These are phyloP conservation scores for Psammodynastes pulverulentus DNA, from an alignment of 2,113 vertebrate genomes.

Conservation along the genomic window DNA sequence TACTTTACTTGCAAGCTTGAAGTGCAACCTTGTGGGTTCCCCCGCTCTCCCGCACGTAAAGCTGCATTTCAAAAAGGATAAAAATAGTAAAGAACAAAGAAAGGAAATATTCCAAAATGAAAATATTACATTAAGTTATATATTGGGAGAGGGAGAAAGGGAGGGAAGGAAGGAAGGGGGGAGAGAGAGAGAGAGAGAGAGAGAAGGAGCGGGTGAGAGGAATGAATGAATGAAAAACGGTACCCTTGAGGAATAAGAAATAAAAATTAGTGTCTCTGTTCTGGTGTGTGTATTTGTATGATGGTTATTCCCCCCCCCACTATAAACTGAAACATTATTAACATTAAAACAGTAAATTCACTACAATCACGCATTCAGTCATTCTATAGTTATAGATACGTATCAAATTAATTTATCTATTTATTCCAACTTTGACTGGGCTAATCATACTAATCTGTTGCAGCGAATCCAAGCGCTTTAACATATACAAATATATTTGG, in stretches of 20 bases:
- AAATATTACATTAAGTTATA: background rate
- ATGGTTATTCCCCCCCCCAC: background rate
- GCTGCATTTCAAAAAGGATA: background rate
- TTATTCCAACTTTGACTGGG: background rate
- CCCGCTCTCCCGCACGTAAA: background rate
- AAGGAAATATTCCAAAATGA: background rate
- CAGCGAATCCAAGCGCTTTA: background rate
- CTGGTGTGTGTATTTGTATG: background rate
- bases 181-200: background rate
- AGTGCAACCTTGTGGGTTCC: background rate
- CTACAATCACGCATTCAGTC: background rate
- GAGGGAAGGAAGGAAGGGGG: rapidly evolving
- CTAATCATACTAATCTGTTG: background rate
- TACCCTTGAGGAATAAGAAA: background rate
- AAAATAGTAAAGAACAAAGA: background rate
- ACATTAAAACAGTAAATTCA: background rate
- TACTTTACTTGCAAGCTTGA: background rate
- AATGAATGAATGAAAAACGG: background rate
- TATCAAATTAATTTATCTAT: background rate
- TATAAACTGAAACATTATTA: background rate
- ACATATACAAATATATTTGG: background rate
- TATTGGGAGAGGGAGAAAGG: background rate
- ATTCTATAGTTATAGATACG: background rate
- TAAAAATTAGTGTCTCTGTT: background rate
- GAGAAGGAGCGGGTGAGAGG: background rate